These are phyloP conservation scores for Pilophorus perplexus DNA, from an alignment of 2,888 invertebrate species.

Conservation along the genomic window DNA sequence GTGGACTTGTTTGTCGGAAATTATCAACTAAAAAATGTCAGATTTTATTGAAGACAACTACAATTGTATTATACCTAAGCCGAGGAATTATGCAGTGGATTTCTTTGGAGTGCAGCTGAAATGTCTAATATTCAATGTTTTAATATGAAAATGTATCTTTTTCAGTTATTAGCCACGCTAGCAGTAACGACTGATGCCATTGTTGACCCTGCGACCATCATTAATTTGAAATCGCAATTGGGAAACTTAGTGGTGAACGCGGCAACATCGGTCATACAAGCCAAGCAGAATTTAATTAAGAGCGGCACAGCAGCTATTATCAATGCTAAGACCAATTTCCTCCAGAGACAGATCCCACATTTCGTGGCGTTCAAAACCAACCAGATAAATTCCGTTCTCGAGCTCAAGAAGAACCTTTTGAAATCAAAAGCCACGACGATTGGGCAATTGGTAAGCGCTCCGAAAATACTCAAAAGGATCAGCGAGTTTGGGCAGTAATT, in stretches of 20 bases:
- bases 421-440: neutral
- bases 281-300: slow-evolving; percentile 15
- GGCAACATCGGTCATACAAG: neutral
- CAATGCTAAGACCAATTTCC: slow-evolving; percentile 8
- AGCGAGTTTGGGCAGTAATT: neutral
- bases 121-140: too few relatives aligned
- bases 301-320: slow-evolving; percentile 7
- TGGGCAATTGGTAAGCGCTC: slow-evolving; percentile 13
- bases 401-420: slow-evolving; percentile 26
- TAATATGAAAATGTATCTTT: too few relatives aligned
- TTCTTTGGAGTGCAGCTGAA: too few relatives aligned
- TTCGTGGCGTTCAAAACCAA: slow-evolving; percentile 6
- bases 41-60: too few relatives aligned
- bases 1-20: too few relatives aligned
- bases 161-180: too few relatives aligned
- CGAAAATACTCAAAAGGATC: neutral
- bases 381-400: slow-evolving; percentile 3
- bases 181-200: neutral
- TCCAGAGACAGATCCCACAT: slow-evolving; percentile 12
- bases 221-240: slow-evolving; percentile 8
- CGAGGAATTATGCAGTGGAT: too few relatives aligned
- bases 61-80: too few relatives aligned
- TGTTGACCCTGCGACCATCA: neutral
- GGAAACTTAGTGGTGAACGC: slow-evolving; percentile 5
- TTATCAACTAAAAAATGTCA: too few relatives aligned